phyloP scores from a whole-genome alignment of 2,797 vertebrate species.

The Taenioides sp. region DNA sequence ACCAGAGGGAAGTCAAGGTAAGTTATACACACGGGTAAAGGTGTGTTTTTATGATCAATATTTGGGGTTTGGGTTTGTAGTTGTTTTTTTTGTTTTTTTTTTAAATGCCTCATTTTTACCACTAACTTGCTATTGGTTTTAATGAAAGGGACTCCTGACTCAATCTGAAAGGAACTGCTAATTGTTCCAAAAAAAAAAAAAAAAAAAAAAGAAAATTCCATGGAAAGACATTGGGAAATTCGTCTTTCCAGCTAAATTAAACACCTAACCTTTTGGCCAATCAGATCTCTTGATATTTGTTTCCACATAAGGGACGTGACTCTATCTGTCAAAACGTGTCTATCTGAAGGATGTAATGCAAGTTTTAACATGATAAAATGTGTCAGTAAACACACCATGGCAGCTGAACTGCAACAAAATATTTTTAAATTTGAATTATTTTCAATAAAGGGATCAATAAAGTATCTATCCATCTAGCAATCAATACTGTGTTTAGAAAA shows the following conservation, averaged over 20 bases:
- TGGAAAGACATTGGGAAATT: slow-evolving; percentile 8
- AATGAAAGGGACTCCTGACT: too few relatives aligned
- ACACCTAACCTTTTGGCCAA: not conserved
- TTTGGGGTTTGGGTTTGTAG: not conserved
- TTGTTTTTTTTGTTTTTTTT: too few relatives aligned
- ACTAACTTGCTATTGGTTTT: too few relatives aligned
- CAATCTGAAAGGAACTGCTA: not conserved
- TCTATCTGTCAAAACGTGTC: too few relatives aligned
- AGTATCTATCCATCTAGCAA: too few relatives aligned
- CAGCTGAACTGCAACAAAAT: too few relatives aligned
- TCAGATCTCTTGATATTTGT: not conserved
- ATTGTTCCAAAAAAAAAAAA: not conserved
- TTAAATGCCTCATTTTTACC: too few relatives aligned
- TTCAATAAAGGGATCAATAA: too few relatives aligned
- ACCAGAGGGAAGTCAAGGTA: not conserved
- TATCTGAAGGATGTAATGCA: slow-evolving; percentile 8
- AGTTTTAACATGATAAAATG: not conserved
- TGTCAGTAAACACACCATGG: too few relatives aligned
- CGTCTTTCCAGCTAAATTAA: slow-evolving; percentile 6
- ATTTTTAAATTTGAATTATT: too few relatives aligned
- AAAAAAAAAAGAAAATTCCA: slow-evolving; percentile 12
- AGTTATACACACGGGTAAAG: not conserved
- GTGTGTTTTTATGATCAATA: not conserved
- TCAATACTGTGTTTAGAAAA: too few relatives aligned
- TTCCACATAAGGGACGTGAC: slow-evolving; percentile 6